Percentiles rank a stretch among this genome's conserved stretches.
These are phyloP conservation scores for Apodemia hepburni DNA, from an alignment of 2,888 invertebrate species.

Conservation along the genomic window DNA sequence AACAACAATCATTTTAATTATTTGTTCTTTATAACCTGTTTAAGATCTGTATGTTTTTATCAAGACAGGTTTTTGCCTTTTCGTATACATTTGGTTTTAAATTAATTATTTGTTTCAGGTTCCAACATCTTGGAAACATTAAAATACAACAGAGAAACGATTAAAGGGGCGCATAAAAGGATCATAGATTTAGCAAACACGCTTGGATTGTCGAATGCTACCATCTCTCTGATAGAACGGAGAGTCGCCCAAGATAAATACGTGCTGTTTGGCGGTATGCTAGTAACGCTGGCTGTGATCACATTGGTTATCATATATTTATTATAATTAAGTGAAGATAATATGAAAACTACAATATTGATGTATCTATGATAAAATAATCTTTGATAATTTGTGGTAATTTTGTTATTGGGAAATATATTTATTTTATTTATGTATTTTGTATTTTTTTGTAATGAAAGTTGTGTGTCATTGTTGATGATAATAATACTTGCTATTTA, in stretches of 20 bases:
- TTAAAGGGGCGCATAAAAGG: conserved; percentile 93
- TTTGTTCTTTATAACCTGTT: too few species aligned
- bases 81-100: too few species aligned
- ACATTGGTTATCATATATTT: conserved; percentile 87
- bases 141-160: conserved; percentile 88
- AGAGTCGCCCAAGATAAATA: conserved; percentile 93
- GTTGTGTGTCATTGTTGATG: too few species aligned
- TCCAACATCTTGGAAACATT: conserved; percentile 84
- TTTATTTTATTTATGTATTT: neutral
- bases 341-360: too few species aligned
- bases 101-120: too few species aligned
- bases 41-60: too few species aligned
- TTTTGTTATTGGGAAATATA: neutral
- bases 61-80: too few species aligned
- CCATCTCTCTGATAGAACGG: conserved; percentile 95
- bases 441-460: neutral
- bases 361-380: too few species aligned
- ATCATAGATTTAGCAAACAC: conserved; percentile 95
- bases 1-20: too few species aligned
- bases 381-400: too few species aligned
- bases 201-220: conserved; percentile 95
- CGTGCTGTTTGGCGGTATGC: conserved; percentile 92
- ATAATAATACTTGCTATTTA: too few species aligned
- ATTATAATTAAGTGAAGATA: conserved; percentile 46
- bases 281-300: conserved; percentile 89